Base-by-base conservation (phyloP, 2,888 invertebrate genomes). In the Physocephala rufipes region DNA sequence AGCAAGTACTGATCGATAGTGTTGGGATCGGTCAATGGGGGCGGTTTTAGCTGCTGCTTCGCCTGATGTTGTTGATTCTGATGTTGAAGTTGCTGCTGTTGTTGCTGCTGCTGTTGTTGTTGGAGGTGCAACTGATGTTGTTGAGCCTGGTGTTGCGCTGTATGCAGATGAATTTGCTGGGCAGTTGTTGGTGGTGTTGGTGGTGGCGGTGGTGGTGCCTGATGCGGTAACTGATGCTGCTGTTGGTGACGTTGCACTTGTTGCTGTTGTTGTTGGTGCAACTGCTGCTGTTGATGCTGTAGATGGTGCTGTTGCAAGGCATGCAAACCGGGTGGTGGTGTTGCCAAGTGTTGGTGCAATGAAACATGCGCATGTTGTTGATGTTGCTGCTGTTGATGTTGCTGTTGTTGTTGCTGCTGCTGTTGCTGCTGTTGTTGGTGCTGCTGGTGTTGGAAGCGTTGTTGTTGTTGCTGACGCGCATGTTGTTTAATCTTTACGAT, bases 1-100 rank as follows among this genome's bases (percentile, higher is more conserved):
- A 91, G 85, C 86, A 91, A 90, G 87, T 90, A 90, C 86, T 86
- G 86, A 74, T 86, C 86, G 70, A 86, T 86, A 66, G 86, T 86
- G 62, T 86, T 86, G 77, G 86, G 84, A 78, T 86, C 86, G 70
- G 85, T 77, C 74, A 81, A 81, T 69, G 80, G 73, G 70, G 81
- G 81, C 51, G 78, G 79, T n/a, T 78, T 79, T 24, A 77, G 79
- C 67, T 79, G 78, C 59, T 79, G 75, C 45, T 73, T 70, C 16
- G 73, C 74, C 13, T 78, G 77, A 49, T 77, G 77, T 15, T 77
- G 77, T 43, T 76, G 77, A 19, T 76, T 75, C 58, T 76, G 74
- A 21, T 78, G 78, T 24, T 55, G 59, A n/a, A 72, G 75, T 64
- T 75, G 74, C 1, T 81, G 82, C 51, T 81, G 82, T 49, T 82